A percentile compares a stretch with the other conserved stretches of the same genome.
These are phyloP conservation scores for Tolypeutes matacus DNA, from an alignment of 2,797 vertebrate genomes.

Conservation along the genomic window DNA sequence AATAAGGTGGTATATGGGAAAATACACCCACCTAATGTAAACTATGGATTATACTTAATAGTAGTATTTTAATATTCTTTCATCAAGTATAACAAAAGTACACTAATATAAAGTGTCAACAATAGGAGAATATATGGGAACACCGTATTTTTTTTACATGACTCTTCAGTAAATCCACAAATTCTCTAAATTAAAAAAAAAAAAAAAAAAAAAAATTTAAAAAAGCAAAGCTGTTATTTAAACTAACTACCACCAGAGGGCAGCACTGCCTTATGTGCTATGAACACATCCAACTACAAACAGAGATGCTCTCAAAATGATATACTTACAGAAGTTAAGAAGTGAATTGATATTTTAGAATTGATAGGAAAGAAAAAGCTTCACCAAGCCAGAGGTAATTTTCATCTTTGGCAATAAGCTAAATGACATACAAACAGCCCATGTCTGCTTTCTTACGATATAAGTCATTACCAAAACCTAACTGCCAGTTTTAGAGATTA, in stretches of 20 bases:
- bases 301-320: background rate
- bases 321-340: background rate
- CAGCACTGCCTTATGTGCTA: conserved; percentile 23
- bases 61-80: too few relatives aligned
- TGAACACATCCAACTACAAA: background rate
- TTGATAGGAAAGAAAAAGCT: background rate
- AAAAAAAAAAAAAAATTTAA: too few relatives aligned
- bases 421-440: background rate
- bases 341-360: background rate
- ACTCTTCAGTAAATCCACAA: too few relatives aligned
- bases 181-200: too few relatives aligned
- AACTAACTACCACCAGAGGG: conserved; percentile 68
- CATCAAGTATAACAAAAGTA: too few relatives aligned
- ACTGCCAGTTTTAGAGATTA: background rate
- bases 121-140: too few relatives aligned
- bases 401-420: background rate
- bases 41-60: too few relatives aligned
- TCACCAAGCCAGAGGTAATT: background rate
- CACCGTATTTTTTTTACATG: too few relatives aligned
- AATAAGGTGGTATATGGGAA: too few relatives aligned
- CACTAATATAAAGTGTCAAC: too few relatives aligned
- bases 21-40: too few relatives aligned
- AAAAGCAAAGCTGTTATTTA: background rate
- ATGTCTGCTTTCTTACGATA: background rate
- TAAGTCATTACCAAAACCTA: conserved; percentile 5